phyloP scores from a whole-genome alignment of 2,888 invertebrate species.

The Aphidoletes aphidimyza region DNA sequence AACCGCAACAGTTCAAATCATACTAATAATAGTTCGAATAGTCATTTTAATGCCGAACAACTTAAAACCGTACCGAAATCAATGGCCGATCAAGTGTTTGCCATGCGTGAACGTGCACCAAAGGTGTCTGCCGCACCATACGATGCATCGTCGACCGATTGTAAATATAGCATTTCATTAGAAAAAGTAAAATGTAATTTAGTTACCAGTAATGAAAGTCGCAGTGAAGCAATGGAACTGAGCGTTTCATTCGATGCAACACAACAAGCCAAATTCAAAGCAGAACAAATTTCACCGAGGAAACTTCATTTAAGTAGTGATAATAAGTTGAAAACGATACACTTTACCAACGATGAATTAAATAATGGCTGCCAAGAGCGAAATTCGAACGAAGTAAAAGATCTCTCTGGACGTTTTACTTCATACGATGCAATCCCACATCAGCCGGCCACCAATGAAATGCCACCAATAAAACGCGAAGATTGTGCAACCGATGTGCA shows the following conservation, averaged over 20 bases:
- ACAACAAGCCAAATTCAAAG: conserved; percentile 34
- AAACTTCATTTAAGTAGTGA: conserved; percentile 34
- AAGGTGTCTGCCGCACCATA: not conserved
- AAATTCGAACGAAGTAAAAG: not conserved
- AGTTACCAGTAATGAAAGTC: conserved; percentile 38
- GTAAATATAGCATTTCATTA: conserved; percentile 40
- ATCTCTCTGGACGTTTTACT: not conserved
- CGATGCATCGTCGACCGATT: not conserved
- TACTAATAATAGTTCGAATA: not conserved
- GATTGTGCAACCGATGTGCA: not conserved
- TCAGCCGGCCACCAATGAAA: not conserved
- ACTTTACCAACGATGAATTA: not conserved
- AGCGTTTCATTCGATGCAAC: not conserved
- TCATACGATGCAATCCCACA: not conserved
- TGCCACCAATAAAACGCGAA: not conserved
- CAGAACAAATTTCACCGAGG: conserved; percentile 35
- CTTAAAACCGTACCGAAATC: not conserved
- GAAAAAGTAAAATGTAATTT: conserved; percentile 5
- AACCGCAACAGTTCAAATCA: conserved; percentile 49
- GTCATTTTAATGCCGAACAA: not conserved
- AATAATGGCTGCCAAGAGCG: conserved; percentile 2
- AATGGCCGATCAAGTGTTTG: not conserved
- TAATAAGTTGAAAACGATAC: conserved; percentile 29
- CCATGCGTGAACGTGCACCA: not conserved
- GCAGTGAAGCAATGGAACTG: not conserved